phyloP scores from a whole-genome alignment of 2,888 invertebrate species.

The Leucozona laternaria region DNA sequence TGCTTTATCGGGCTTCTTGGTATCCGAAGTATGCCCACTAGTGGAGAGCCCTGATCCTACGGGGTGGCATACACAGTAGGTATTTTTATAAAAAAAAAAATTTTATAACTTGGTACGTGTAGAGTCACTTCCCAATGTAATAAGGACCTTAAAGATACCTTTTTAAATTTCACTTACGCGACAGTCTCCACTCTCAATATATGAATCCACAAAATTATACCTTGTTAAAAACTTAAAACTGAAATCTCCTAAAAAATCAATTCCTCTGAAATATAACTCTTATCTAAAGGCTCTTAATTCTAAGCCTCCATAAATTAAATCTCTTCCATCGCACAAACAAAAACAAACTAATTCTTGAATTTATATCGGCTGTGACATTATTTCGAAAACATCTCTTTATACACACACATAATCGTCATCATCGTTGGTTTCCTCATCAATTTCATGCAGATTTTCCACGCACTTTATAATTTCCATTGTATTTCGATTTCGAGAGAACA shows the following conservation, averaged over 20 bases:
- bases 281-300: not conserved
- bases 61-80: too few species aligned
- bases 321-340: not conserved
- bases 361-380: conserved; percentile 23
- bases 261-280: too few species aligned
- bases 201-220: not conserved
- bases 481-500: conserved; percentile 18
- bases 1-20: too few species aligned
- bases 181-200: too few species aligned
- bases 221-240: not conserved
- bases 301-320: not conserved
- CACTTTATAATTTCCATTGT: conserved; percentile 40
- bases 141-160: too few species aligned
- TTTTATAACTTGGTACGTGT: too few species aligned
- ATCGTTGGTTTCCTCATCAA: conserved; percentile 31
- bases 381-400: conserved; percentile 17
- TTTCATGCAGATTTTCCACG: conserved; percentile 60
- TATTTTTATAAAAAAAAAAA: too few species aligned
- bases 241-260: not conserved
- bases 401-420: not conserved
- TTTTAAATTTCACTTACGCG: too few species aligned
- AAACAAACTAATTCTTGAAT: conserved; percentile 6
- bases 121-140: too few species aligned
- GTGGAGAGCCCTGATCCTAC: too few species aligned
- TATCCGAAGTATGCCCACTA: too few species aligned